A percentile compares a stretch with the other conserved stretches of the same genome.
Evolutionary conservation across 2,797 vertebrate genomes (phyloP).

Genomic region (Pseudopleuronectes americanus): DNA sequence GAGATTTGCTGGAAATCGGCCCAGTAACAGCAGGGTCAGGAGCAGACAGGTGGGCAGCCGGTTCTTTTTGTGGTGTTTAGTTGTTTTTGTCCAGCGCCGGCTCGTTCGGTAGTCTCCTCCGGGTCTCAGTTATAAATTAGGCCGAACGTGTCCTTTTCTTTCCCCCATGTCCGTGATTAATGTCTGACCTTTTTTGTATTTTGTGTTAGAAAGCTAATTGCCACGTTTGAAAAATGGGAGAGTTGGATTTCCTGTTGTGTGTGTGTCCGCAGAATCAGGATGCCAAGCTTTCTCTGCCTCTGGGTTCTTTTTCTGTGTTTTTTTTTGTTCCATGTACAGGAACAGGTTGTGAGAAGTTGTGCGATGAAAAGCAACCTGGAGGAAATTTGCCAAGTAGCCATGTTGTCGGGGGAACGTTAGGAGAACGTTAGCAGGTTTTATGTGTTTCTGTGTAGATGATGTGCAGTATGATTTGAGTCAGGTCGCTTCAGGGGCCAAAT

Average conservation of each 20-base stretch:
- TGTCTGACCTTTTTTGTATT: conserved; percentile 46
- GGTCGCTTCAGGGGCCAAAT: conserved; percentile 48
- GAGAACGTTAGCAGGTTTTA: conserved; percentile 25
- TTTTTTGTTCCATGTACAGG: background rate
- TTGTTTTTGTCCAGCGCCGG: conserved; percentile 12
- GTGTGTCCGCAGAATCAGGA: conserved; percentile 32
- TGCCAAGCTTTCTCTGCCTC: conserved; percentile 45
- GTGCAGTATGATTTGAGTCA: conserved; percentile 32
- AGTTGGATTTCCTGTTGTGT: conserved; percentile 33
- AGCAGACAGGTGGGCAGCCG: conserved; percentile 45
- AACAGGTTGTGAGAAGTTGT: conserved; percentile 20
- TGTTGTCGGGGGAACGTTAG: conserved; percentile 25
- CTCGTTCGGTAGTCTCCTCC: background rate
- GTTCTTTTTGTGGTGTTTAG: conserved; percentile 8
- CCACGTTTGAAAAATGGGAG: conserved; percentile 46
- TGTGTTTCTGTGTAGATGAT: conserved; percentile 33
- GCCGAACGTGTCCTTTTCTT: conserved; percentile 5
- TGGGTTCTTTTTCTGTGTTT: conserved; percentile 6
- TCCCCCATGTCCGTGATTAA: conserved; percentile 30
- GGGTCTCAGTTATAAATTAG: conserved; percentile 28
- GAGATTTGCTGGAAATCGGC: conserved; percentile 58
- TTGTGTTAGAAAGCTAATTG: conserved; percentile 41
- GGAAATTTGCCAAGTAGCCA: conserved; percentile 56
- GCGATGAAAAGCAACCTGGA: conserved; percentile 16
- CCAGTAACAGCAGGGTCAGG: conserved; percentile 44